Percentiles rank a stretch among this genome's conserved stretches.
Conservation (phyloP, 2,113 vertebrate genomes). For the Cricetomys ansorgei region DNA sequence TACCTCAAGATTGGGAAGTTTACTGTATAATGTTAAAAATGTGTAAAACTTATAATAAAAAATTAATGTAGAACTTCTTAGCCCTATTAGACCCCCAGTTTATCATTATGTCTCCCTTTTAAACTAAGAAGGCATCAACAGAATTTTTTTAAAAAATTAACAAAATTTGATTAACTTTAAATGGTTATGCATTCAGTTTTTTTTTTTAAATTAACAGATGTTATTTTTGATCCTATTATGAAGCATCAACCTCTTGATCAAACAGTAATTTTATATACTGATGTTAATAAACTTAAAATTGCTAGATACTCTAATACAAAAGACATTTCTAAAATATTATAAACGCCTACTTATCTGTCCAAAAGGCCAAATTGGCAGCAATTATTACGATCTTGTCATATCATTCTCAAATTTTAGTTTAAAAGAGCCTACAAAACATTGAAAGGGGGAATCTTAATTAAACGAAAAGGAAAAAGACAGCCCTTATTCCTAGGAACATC, state of each 20-base stretch:
- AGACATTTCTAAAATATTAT: background rate
- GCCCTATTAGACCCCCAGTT: background rate
- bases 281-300: background rate
- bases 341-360: background rate
- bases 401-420: too few relatives aligned
- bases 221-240: background rate
- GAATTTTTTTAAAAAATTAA: background rate
- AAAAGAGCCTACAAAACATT: background rate
- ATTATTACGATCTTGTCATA: background rate
- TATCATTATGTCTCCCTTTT: background rate
- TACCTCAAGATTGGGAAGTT: background rate
- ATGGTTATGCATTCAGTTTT: too few relatives aligned
- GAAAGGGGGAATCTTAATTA: too few relatives aligned
- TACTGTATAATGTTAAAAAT: background rate
- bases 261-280: background rate
- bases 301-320: background rate
- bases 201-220: background rate
- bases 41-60: background rate
- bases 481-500: background rate
- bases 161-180: background rate
- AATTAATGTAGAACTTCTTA: background rate
- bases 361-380: background rate
- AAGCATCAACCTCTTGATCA: background rate
- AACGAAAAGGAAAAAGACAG: background rate
- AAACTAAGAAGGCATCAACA: background rate